Evolutionary conservation across 2,113 vertebrate genomes (phyloP), one percentile per base, ranked within the genome.

Genomic region (Cricetomys ansorgei): DNA sequence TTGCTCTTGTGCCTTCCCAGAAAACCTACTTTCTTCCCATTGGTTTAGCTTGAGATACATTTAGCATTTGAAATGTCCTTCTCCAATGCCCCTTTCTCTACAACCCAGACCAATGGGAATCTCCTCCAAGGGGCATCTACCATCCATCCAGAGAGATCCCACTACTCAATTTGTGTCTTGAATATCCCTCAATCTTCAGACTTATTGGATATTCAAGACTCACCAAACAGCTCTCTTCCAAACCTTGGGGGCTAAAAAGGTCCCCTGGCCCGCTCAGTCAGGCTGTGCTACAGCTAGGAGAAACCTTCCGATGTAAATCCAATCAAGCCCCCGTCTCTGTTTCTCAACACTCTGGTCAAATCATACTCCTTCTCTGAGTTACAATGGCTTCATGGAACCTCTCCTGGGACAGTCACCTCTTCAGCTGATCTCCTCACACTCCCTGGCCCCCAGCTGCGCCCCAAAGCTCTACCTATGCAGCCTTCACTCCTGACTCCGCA

Each of bases 401-500:
- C 34, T 16, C 40, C 2, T 7, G 37, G 2, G 1, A 5, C 16
- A 62, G 65, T 8, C 27, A 15, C 21, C 3, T 17, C 77, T 62
- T 37, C 12, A 11, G 13, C 37, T 27, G 25, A 62, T 55, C 57
- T 81, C 65, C 29, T 29, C 72, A 90, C 2, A 48, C 8, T 31
- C 31, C 15, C 77, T 48, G 57, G 34, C 9, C 84, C 37, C 84
- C 25, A 12, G 7, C 0, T 37, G 48, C 5, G 25, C 53, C 29
- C 37, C 25, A 17, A 7, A 3, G 17, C 29, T 48, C 34, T 7
- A 9, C 11, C 0, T 11, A 34, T 0, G 27, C 13, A 67, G 29
- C 25, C 4, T 69, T 79, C 2, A n/a, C 7, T 29, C 31, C 6
- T 59, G 23, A 23, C 34, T 34, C 50, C 69, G n/a, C 64, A 45